These are phyloP conservation scores for Tenthredo scrophulariae DNA, from an alignment of 2,888 invertebrate genomes.

Conservation along the genomic window DNA sequence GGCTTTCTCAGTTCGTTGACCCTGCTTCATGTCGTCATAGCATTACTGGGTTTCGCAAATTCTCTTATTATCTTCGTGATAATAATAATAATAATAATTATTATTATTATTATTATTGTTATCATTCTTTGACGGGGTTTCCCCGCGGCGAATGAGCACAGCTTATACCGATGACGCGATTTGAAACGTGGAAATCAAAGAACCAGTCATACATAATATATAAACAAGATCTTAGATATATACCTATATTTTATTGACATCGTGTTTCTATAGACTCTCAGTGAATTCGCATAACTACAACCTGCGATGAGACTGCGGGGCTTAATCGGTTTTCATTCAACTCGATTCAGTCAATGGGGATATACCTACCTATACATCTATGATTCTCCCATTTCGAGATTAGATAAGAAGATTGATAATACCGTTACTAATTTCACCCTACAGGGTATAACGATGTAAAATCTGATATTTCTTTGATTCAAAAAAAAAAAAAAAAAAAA, in stretches of 20 bases:
- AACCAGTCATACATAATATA: not conserved
- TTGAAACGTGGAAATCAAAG: not conserved
- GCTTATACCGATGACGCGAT: not conserved
- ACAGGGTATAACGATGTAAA: not conserved
- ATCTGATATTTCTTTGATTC: not conserved
- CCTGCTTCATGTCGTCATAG: not conserved
- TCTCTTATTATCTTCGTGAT: not conserved
- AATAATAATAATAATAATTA: too few relatives aligned
- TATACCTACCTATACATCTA: not conserved
- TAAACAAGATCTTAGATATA: not conserved
- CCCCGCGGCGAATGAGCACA: not conserved
- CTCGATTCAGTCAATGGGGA: not conserved
- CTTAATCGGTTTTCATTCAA: not conserved
- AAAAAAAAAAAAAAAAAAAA: too few relatives aligned
- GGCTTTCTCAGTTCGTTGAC: constrained; percentile 36
- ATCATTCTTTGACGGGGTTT: not conserved
- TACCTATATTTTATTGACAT: not conserved
- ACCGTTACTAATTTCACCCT: not conserved
- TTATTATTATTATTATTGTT: not conserved
- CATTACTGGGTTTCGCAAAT: constrained; percentile 13
- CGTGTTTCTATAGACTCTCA: not conserved
- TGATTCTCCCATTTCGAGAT: not conserved
- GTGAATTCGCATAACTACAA: not conserved
- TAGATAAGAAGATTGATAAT: not conserved
- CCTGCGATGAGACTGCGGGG: not conserved